A percentile compares a stretch with the other conserved stretches of the same genome.
Evolutionary conservation across 2,797 vertebrate genomes (phyloP).

Genomic region (Mycteria americana): DNA sequence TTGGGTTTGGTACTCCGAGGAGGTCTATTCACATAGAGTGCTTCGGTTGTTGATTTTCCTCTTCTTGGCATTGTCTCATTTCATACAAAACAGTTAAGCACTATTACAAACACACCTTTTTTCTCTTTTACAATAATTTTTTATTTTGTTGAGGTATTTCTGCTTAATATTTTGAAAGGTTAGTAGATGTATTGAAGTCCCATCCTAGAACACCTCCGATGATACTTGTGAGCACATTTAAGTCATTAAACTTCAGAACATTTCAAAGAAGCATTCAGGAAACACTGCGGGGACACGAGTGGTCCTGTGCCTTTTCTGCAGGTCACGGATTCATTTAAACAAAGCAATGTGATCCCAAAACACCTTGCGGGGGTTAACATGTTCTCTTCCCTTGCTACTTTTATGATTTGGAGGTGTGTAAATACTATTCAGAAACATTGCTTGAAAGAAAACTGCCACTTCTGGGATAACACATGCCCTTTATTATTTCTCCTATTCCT

Average conservation of each 20-base stretch:
- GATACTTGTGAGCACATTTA: fast-evolving
- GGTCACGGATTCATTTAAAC: background rate
- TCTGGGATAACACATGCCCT: fast-evolving
- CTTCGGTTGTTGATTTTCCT: background rate
- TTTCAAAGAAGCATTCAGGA: background rate
- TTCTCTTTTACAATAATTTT: background rate
- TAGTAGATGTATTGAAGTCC: fast-evolving
- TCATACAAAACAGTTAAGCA: background rate
- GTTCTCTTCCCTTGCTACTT: fast-evolving
- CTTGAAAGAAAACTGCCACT: fast-evolving
- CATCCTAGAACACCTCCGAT: background rate
- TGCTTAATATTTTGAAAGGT: too few relatives aligned
- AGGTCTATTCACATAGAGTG: too few relatives aligned
- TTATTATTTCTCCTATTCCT: background rate
- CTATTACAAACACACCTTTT: background rate
- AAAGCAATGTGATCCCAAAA: fast-evolving
- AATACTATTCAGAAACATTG: background rate
- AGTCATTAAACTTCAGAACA: fast-evolving
- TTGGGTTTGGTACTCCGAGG: fast-evolving
- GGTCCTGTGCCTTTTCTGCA: too few relatives aligned
- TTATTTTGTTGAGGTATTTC: background rate
- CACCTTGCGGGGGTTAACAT: fast-evolving
- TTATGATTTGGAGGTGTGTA: background rate
- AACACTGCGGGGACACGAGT: fast-evolving
- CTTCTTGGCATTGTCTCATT: background rate